Evolutionary conservation across 64 coral and sea anemone species (phyloP).

Genomic region (Trachythela sp.): DNA sequence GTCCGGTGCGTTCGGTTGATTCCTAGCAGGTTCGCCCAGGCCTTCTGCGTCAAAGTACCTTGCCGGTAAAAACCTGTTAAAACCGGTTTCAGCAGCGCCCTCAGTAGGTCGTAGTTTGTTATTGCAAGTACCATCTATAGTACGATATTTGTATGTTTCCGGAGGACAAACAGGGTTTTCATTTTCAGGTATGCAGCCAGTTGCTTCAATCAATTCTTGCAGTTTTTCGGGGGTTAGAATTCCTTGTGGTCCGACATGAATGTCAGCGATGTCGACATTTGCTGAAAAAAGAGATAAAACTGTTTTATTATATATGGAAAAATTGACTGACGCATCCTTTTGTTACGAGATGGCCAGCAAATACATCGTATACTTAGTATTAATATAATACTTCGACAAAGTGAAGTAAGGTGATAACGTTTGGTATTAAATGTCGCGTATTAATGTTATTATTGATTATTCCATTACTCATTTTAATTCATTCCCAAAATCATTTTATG

Average conservation of each 20-base stretch:
- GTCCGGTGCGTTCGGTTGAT: not conserved
- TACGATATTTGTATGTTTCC: not conserved
- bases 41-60: not conserved
- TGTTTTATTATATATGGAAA: not conserved
- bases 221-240: not conserved
- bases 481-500: too few species aligned
- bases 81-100: not conserved
- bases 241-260: not conserved
- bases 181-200: not conserved
- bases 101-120: not conserved
- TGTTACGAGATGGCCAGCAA: too few species aligned
- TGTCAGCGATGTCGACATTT: not conserved
- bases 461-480: too few species aligned
- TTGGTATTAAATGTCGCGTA: too few species aligned
- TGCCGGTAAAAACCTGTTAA: not conserved
- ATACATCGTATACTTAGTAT: too few species aligned
- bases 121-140: slow-evolving; percentile 11
- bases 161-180: not conserved
- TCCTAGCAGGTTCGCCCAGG: not conserved
- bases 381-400: too few species aligned
- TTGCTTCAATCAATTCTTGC: not conserved
- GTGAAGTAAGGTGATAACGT: too few species aligned
- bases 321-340: too few species aligned
- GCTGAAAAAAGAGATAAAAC: not conserved
- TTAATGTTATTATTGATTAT: too few species aligned